Conservation (phyloP, 2,113 vertebrate species). For the Caracal caracal region DNA sequence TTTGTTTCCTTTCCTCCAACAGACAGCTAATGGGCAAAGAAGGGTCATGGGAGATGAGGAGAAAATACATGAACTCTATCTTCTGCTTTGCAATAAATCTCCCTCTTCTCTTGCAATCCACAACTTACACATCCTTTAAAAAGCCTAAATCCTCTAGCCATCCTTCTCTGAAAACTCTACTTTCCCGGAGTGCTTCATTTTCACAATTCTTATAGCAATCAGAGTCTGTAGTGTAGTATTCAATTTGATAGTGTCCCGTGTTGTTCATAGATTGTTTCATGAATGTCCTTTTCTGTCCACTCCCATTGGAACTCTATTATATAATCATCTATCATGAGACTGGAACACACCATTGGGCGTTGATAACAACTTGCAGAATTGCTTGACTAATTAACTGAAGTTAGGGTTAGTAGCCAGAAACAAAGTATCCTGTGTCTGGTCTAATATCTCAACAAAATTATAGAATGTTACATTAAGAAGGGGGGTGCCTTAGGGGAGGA, state of each 20-base stretch:
- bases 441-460: conserved; percentile 8
- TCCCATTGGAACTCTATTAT: background rate
- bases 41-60: background rate
- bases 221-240: background rate
- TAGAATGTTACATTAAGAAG: conserved; percentile 12
- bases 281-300: background rate
- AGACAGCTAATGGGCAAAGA: background rate
- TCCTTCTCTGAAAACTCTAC: background rate
- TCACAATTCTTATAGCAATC: conserved; percentile 37
- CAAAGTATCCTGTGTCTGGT: background rate
- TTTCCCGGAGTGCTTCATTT: background rate
- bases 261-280: conserved; percentile 36
- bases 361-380: conserved; percentile 31
- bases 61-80: background rate
- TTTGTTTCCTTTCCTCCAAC: conserved; percentile 11
- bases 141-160: background rate
- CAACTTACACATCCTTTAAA: background rate
- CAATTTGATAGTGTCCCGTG: background rate
- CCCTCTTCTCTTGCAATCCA: background rate
- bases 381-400: background rate
- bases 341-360: background rate
- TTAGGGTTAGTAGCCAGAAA: conserved; percentile 27
- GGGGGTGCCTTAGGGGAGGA: background rate
- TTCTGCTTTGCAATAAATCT: conserved; percentile 34
- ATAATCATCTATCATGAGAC: background rate